A percentile compares a stretch with the other conserved stretches of the same genome.
phyloP scores from a whole-genome alignment of 2,888 invertebrate species.

The Bibio marci region DNA sequence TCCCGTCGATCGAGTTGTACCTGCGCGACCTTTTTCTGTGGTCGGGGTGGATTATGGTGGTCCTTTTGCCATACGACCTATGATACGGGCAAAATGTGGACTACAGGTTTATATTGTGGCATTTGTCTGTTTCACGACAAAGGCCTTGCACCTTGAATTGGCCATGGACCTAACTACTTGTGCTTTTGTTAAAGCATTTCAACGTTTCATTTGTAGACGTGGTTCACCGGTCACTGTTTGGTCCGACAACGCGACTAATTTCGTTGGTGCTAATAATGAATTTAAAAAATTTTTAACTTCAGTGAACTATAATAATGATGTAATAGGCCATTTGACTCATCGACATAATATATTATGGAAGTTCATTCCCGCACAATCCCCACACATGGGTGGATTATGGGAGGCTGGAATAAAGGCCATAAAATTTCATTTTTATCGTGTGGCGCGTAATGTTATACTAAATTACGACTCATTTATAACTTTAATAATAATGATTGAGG shows the following conservation, averaged over 20 bases:
- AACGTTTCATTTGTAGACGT: constrained; percentile 13
- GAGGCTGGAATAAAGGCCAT: constrained; percentile 15
- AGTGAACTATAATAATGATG: too few species aligned
- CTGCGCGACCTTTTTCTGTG: constrained; percentile 9
- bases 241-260: constrained; percentile 16
- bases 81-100: too few species aligned
- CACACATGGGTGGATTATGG: constrained; percentile 17
- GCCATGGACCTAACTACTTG: constrained; percentile 9
- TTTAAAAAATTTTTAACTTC: too few species aligned
- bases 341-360: constrained; percentile 12
- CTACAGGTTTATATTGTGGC: constrained; percentile 12
- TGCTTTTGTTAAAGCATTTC: constrained; percentile 14
- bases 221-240: constrained; percentile 13
- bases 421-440: constrained; percentile 14
- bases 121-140: constrained; percentile 13
- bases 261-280: constrained; percentile 13
- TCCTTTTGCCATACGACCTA: constrained; percentile 2
- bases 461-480: too few species aligned
- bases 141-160: constrained; percentile 9
- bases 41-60: constrained; percentile 12
- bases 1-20: constrained; percentile 8
- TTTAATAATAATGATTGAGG: too few species aligned
- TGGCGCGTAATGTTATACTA: neutral
- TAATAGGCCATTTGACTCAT: neutral
- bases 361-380: constrained; percentile 15